Percentiles rank a stretch among this genome's conserved stretches.
Evolutionary conservation across 2,888 invertebrate genomes (phyloP).

Genomic region (Ennomos quercinarius): DNA sequence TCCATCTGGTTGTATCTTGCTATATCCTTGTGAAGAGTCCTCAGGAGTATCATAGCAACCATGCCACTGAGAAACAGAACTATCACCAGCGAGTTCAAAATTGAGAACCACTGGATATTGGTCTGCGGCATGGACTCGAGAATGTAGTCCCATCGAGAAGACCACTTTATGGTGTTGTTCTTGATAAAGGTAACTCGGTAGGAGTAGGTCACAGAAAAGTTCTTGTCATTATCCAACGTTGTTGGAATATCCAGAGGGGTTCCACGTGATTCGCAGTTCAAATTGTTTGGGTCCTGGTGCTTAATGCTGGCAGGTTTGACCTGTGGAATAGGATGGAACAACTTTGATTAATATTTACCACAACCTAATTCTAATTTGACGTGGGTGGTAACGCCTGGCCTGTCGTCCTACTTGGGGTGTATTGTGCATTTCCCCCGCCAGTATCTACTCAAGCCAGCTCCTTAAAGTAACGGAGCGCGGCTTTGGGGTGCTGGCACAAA

Average conservation of each 20-base stretch:
- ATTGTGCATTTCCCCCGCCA: no score
- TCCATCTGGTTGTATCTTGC: conserved; percentile 99
- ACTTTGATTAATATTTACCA: no score
- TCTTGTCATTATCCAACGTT: conserved; percentile 74
- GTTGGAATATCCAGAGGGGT: conserved; percentile 90
- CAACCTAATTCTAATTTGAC: no score
- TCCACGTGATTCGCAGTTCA: conserved; percentile 77
- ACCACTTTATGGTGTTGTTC: conserved; percentile 97
- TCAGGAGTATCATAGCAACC: conserved; percentile 99
- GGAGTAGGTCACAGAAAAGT: conserved; percentile 91
- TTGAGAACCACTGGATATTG: conserved; percentile 99
- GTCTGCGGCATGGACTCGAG: conserved; percentile 99
- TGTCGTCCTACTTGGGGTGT: no score
- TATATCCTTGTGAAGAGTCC: conserved; percentile 99
- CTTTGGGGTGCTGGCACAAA: no score
- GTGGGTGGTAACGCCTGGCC: no score
- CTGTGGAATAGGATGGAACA: conserved; percentile 46
- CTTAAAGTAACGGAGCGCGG: no score
- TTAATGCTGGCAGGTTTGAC: conserved; percentile 85
- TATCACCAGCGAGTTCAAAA: conserved; percentile 98
- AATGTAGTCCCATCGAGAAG: conserved; percentile 99
- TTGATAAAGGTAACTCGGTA: conserved; percentile 93
- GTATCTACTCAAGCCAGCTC: no score
- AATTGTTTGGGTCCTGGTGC: conserved; percentile 73
- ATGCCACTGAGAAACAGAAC: conserved; percentile 98